phyloP scores from a whole-genome alignment of 2,888 invertebrate species.

The Scotopteryx bipunctaria region DNA sequence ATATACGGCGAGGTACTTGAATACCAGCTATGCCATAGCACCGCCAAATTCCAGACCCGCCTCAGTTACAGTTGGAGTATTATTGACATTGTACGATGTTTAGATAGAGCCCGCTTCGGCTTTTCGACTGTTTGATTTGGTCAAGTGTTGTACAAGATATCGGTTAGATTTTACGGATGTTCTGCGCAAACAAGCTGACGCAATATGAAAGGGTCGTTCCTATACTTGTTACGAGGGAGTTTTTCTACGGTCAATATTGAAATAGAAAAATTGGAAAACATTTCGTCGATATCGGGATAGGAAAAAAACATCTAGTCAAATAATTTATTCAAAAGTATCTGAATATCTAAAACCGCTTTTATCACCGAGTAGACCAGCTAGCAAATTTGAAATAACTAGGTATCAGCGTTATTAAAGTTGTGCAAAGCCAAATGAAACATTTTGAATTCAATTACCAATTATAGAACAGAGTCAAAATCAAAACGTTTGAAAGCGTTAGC shows the following conservation, averaged over 20 bases:
- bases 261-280: conserved; percentile 15
- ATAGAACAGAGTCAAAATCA: conserved; percentile 35
- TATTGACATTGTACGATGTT: conserved; percentile 77
- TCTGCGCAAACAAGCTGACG: conserved; percentile 27
- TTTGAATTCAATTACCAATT: conserved; percentile 38
- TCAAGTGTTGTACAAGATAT: conserved; percentile 46
- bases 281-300: background rate
- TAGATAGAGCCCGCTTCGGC: conserved; percentile 64
- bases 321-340: no score
- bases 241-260: conserved; percentile 18
- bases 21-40: conserved; percentile 58
- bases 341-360: background rate
- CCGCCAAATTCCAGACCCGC: conserved; percentile 74
- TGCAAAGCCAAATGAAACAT: conserved; percentile 30
- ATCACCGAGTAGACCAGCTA: background rate
- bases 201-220: conserved; percentile 23
- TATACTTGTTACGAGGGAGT: conserved; percentile 12
- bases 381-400: conserved; percentile 7
- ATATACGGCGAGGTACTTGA: conserved; percentile 78
- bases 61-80: conserved; percentile 75
- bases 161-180: conserved; percentile 29
- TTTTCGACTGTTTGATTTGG: conserved; percentile 58
- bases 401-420: conserved; percentile 20
- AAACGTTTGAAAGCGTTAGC: conserved; percentile 42
- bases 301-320: conserved; percentile 3